Conservation (phyloP, 1,140 invertebrate genomes). For the Palaemon carinicauda region DNA sequence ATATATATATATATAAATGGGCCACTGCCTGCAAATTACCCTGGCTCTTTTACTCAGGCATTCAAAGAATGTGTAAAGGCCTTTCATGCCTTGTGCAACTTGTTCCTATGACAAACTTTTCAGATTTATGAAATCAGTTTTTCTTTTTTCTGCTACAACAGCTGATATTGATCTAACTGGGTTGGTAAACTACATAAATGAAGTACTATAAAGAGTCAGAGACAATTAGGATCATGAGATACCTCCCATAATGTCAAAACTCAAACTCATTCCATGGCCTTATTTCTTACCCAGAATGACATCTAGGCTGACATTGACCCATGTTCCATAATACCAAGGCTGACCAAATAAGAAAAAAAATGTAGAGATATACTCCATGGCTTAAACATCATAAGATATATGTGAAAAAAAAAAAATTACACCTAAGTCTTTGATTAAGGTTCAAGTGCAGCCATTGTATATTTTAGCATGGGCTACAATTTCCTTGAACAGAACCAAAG, state of each 20-base stretch:
- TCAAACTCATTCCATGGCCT: not conserved
- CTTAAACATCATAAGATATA: not conserved
- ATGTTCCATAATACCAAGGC: not conserved
- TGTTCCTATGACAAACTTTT: not conserved
- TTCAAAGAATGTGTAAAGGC: not conserved
- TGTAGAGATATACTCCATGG: not conserved
- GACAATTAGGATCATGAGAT: slow-evolving; percentile 3
- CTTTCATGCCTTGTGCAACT: not conserved
- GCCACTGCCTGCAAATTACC: not conserved
- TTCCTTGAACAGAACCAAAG: not conserved
- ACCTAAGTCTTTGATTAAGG: not conserved
- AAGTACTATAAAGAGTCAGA: not conserved
- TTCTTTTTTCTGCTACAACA: not conserved
- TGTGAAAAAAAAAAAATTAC: not conserved
- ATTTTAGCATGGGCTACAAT: not conserved
- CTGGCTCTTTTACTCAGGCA: not conserved
- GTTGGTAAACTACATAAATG: not conserved
- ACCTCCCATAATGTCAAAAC: not conserved
- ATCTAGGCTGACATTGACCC: not conserved
- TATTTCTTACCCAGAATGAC: not conserved
- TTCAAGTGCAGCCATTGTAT: not conserved
- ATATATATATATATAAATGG: not conserved
- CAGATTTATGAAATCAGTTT: not conserved
- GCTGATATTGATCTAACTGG: not conserved
- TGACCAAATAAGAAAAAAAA: not conserved